These are phyloP conservation scores for Notothenia coriiceps DNA, from an alignment of 2,113 vertebrate genomes.

Conservation along the genomic window DNA sequence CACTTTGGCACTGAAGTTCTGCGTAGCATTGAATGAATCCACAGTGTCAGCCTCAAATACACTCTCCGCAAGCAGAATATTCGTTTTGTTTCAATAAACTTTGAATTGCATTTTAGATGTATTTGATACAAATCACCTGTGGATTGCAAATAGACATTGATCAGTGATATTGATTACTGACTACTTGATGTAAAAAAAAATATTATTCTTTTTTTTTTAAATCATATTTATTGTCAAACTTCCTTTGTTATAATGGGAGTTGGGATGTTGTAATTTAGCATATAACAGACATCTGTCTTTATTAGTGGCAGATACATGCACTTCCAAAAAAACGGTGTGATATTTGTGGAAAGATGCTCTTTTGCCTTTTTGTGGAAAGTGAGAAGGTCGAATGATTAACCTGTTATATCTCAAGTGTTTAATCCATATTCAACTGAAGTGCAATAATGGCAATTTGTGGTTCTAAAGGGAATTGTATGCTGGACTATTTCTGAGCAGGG, in stretches of 20 bases:
- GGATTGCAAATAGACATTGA: background rate
- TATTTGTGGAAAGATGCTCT: no score
- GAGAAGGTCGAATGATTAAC: no score
- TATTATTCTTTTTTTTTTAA: background rate
- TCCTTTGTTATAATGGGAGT: background rate
- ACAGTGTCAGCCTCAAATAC: conserved; percentile 29
- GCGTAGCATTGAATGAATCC: conserved; percentile 14
- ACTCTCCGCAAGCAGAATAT: background rate
- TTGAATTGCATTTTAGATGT: background rate
- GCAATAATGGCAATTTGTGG: background rate
- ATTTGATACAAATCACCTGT: background rate
- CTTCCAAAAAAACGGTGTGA: background rate
- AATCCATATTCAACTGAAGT: no score
- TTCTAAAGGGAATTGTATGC: background rate
- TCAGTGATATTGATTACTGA: background rate
- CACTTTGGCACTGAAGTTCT: conserved; percentile 41
- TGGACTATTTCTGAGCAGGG: background rate
- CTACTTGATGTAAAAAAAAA: no score
- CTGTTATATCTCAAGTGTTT: no score
- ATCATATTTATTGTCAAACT: background rate
- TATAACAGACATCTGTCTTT: background rate
- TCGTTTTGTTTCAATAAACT: background rate
- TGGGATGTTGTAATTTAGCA: background rate
- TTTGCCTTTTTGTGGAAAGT: no score
- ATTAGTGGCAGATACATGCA: background rate